Conservation (phyloP, 1,140 invertebrate species). For the Cydia strobilella region DNA sequence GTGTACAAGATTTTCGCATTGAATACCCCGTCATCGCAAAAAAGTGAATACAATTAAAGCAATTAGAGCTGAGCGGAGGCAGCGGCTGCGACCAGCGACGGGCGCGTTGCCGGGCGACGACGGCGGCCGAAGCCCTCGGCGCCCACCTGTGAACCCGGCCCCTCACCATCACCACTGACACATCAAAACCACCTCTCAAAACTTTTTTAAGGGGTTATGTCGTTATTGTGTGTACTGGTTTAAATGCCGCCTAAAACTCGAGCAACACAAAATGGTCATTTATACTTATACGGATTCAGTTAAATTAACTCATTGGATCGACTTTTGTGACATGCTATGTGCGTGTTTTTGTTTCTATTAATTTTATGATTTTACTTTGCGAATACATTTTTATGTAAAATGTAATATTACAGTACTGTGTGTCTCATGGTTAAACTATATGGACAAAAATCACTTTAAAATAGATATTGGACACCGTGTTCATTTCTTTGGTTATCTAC, state of each 20-base stretch:
- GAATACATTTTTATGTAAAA: too few species aligned
- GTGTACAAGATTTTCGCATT: not conserved
- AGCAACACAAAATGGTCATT: not conserved
- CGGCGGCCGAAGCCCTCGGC: not conserved
- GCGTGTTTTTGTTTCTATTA: not conserved
- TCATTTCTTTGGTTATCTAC: too few species aligned
- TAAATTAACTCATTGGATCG: conserved; percentile 3
- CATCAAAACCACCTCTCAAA: not conserved
- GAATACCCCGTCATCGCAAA: conserved; percentile 8
- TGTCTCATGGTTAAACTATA: too few species aligned
- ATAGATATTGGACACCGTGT: too few species aligned
- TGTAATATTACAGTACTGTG: too few species aligned
- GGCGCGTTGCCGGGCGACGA: conserved; percentile 24
- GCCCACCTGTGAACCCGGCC: not conserved
- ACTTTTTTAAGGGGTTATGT: conserved; percentile 5
- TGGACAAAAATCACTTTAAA: too few species aligned
- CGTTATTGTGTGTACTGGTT: not conserved
- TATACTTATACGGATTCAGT: conserved; percentile 6
- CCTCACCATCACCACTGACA: not conserved
- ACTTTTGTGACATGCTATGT: not conserved
- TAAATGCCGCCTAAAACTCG: not conserved
- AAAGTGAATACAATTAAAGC: conserved; percentile 22
- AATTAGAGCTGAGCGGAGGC: conserved; percentile 5
- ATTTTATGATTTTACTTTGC: not conserved
- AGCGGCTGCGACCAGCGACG: conserved; percentile 17